phyloP scores from a whole-genome alignment of 1,140 invertebrate genomes.

The Diorhabda carinulata region DNA sequence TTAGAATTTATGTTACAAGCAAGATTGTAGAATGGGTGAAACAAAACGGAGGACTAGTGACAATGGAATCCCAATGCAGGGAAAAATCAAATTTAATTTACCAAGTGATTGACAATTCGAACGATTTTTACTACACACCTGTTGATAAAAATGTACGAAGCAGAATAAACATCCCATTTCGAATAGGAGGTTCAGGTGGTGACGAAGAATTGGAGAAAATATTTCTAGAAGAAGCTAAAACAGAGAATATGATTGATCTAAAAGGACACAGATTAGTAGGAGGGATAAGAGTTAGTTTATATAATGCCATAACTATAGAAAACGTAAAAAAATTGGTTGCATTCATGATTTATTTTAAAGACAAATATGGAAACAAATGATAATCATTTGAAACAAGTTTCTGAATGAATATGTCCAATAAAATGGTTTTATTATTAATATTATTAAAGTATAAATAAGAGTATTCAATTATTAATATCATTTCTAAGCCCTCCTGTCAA shows the following conservation, averaged over 20 bases:
- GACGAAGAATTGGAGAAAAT: conserved; percentile 79
- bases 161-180: conserved; percentile 91
- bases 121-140: conserved; percentile 83
- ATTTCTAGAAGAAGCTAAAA: conserved; percentile 78
- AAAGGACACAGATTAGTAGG: conserved; percentile 96
- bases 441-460: too few relatives aligned
- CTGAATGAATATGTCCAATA: too few relatives aligned
- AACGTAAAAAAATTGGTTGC: conserved; percentile 71
- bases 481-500: too few relatives aligned
- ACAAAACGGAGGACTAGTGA: conserved; percentile 74
- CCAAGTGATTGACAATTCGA: conserved; percentile 78
- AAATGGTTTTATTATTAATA: too few relatives aligned
- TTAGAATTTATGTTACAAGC: conserved; percentile 89
- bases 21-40: conserved; percentile 91
- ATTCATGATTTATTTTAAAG: conserved; percentile 84
- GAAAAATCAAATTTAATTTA: conserved; percentile 81
- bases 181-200: conserved; percentile 63
- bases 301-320: conserved; percentile 84
- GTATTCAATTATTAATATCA: too few relatives aligned
- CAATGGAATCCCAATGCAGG: conserved; percentile 68
- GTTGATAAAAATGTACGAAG: conserved; percentile 64
- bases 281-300: conserved; percentile 89
- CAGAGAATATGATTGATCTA: conserved; percentile 76
- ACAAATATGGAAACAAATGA: neutral
- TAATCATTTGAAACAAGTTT: neutral